phyloP scores from a whole-genome alignment of 2,797 vertebrate species.

The Cossypha caffra region DNA sequence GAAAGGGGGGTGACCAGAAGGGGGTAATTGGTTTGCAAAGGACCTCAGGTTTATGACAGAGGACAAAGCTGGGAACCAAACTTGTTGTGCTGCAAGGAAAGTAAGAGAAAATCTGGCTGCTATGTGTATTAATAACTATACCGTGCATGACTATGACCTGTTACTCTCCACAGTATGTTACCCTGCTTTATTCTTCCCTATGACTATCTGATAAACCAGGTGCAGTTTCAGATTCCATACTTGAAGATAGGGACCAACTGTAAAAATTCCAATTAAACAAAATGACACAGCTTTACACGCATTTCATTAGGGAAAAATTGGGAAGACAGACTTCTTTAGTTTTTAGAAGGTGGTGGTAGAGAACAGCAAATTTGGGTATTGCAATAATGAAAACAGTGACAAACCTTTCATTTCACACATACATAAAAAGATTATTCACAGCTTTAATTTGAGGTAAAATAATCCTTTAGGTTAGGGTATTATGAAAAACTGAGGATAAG shows the following conservation, averaged over 20 bases:
- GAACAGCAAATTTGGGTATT: conserved; percentile 3
- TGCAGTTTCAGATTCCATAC: not conserved
- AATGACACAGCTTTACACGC: not conserved
- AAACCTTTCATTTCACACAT: not conserved
- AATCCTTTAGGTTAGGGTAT: not conserved
- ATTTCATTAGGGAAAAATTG: not conserved
- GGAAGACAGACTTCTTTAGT: not conserved
- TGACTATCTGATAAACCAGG: not conserved
- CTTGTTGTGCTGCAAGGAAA: not conserved
- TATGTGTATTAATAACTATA: not conserved
- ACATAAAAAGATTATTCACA: conserved; percentile 10
- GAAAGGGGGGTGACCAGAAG: accelerated
- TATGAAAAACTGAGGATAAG: not conserved
- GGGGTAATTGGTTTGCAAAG: not conserved
- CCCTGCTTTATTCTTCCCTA: not conserved
- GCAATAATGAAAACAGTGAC: not conserved
- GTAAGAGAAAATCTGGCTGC: not conserved
- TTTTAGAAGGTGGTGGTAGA: not conserved
- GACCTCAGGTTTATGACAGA: not conserved
- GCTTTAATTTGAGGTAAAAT: not conserved
- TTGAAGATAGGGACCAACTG: not conserved
- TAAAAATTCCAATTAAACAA: not conserved
- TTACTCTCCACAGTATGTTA: not conserved
- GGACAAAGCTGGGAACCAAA: not conserved
- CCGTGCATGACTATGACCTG: not conserved